These are phyloP conservation scores for Escarpia spicata DNA, from an alignment of 2,888 invertebrate genomes.

Conservation along the genomic window DNA sequence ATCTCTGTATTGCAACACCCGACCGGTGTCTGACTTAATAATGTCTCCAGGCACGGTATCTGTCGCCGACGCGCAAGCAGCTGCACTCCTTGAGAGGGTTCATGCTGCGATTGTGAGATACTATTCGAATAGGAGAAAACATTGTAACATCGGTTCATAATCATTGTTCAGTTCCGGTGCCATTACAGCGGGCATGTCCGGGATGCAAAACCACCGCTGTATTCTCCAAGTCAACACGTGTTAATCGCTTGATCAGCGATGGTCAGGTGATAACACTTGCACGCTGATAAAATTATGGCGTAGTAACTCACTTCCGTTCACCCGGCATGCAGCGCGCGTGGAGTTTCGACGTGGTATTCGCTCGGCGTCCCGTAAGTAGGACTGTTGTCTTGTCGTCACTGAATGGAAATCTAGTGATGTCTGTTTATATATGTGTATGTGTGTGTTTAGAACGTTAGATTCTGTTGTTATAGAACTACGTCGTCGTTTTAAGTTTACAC, in stretches of 20 bases:
- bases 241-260: background rate
- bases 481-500: no score
- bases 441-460: background rate
- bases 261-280: background rate
- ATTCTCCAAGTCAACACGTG: background rate
- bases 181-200: background rate
- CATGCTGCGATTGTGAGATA: background rate
- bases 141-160: background rate
- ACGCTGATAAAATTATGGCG: background rate
- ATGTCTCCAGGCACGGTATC: slow-evolving; percentile 10
- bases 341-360: background rate
- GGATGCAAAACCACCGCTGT: background rate
- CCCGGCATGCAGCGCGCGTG: background rate
- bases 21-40: background rate
- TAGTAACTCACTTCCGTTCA: background rate
- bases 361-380: background rate
- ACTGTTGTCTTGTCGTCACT: background rate
- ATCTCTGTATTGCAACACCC: slow-evolving; percentile 11
- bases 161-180: background rate
- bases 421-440: background rate
- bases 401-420: background rate
- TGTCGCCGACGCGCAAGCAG: background rate
- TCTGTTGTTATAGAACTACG: background rate
- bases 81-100: background rate
- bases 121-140: background rate